These are phyloP conservation scores for Gopherus flavomarginatus DNA, from an alignment of 2,113 vertebrate species.

Conservation along the genomic window DNA sequence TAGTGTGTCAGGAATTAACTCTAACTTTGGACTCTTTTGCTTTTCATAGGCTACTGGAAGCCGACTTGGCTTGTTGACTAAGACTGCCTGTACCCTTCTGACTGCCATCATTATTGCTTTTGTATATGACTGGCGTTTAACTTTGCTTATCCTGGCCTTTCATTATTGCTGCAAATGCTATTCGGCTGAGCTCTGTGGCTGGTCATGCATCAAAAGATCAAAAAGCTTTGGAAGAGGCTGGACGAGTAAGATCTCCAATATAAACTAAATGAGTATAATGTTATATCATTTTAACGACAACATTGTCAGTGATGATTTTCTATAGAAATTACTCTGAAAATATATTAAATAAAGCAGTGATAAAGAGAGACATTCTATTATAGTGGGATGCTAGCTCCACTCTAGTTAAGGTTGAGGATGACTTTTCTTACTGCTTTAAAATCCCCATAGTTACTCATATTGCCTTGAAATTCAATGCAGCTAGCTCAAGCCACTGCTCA, in stretches of 20 bases:
- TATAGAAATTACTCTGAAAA: background rate
- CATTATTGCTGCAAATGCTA: slow-evolving; percentile 72
- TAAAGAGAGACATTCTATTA: background rate
- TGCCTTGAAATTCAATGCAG: too few relatives aligned
- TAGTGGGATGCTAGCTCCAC: too few relatives aligned
- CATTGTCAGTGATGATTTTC: background rate
- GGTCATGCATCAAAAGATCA: slow-evolving; percentile 80
- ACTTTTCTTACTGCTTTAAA: too few relatives aligned
- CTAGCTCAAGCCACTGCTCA: too few relatives aligned
- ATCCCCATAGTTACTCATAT: too few relatives aligned
- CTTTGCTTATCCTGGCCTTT: slow-evolving; percentile 80
- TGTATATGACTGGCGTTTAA: slow-evolving; percentile 80
- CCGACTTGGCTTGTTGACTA: too few relatives aligned
- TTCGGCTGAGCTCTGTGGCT: slow-evolving; percentile 69
- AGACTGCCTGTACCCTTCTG: slow-evolving; percentile 55
- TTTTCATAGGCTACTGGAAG: background rate
- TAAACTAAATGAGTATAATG: background rate
- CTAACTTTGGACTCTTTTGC: background rate
- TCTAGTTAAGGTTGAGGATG: too few relatives aligned
- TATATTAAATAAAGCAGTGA: background rate
- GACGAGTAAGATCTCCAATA: slow-evolving; percentile 75
- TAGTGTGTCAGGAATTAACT: background rate
- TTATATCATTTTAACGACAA: slow-evolving; percentile 23
- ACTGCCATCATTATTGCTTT: slow-evolving; percentile 76
- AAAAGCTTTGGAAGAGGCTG: slow-evolving; percentile 79